Evolutionary conservation across 2,113 vertebrate species (phyloP).

Genomic region (Lota lota): DNA sequence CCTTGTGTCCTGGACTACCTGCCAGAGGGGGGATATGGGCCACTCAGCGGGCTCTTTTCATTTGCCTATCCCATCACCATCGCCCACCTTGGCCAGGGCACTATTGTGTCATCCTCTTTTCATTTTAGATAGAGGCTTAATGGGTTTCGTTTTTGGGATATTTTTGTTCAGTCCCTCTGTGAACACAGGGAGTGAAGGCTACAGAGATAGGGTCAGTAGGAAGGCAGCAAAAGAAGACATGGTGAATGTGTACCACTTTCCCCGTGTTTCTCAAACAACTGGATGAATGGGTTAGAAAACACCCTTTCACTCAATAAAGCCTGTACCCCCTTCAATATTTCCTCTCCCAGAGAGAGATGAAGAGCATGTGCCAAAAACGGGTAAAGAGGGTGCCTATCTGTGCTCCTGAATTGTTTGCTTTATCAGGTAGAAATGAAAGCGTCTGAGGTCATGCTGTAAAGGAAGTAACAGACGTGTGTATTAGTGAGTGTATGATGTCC

Average conservation of each 20-base stretch:
- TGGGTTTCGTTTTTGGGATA: slow-evolving; percentile 28
- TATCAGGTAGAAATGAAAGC: background rate
- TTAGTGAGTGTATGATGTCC: too few relatives aligned
- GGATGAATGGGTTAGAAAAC: slow-evolving; percentile 39
- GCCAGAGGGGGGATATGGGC: too few relatives aligned
- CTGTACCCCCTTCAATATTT: slow-evolving; percentile 55
- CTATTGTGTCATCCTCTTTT: slow-evolving; percentile 61
- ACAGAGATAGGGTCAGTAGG: slow-evolving; percentile 15
- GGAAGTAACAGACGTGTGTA: too few relatives aligned
- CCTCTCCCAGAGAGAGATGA: slow-evolving; percentile 43
- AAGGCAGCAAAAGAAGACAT: slow-evolving; percentile 15
- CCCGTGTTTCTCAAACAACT: slow-evolving; percentile 48
- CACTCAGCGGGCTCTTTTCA: slow-evolving; percentile 19
- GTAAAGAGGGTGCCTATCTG: background rate
- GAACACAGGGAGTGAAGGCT: slow-evolving; percentile 31
- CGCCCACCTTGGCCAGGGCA: slow-evolving; percentile 50
- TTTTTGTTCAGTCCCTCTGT: background rate
- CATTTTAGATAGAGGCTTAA: slow-evolving; percentile 65
- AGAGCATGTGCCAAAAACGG: background rate
- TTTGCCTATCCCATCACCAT: slow-evolving; percentile 55
- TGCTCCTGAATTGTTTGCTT: background rate
- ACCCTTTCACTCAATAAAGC: slow-evolving; percentile 29
- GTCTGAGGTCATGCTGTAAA: too few relatives aligned
- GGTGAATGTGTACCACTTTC: slow-evolving; percentile 41
- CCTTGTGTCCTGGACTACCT: too few relatives aligned